Evolutionary conservation across 2,113 vertebrate genomes (phyloP).

Genomic region (Etheostoma spectabile): DNA sequence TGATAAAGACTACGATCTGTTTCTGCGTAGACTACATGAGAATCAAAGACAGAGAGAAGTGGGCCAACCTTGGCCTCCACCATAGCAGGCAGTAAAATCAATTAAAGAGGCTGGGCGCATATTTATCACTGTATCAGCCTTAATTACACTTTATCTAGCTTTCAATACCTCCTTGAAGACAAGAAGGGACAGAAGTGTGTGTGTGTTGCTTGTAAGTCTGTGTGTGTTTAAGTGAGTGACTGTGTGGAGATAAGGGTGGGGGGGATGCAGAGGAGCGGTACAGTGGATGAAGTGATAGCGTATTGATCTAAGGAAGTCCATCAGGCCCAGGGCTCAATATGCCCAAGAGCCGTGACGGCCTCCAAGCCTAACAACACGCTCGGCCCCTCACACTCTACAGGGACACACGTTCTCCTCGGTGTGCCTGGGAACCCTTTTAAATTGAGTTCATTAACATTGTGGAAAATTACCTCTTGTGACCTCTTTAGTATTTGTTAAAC

Average conservation of each 20-base stretch:
- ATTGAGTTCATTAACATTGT: not conserved
- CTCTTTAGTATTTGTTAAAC: not conserved
- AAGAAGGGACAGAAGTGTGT: slow-evolving; percentile 16
- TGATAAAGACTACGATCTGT: not conserved
- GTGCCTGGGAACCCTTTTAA: rapidly evolving
- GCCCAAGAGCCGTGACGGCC: slow-evolving; percentile 56
- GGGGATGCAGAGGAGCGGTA: slow-evolving; percentile 23
- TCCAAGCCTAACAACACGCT: not conserved
- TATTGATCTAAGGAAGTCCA: slow-evolving; percentile 71
- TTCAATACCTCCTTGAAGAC: slow-evolving; percentile 63
- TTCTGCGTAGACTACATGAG: not conserved
- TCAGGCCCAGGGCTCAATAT: slow-evolving; percentile 57
- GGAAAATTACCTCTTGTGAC: not conserved
- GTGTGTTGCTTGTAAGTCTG: not conserved
- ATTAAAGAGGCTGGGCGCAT: slow-evolving; percentile 58
- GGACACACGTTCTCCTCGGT: not conserved
- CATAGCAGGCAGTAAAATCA: slow-evolving; percentile 59
- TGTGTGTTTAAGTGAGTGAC: slow-evolving; percentile 12
- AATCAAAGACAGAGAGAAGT: slow-evolving; percentile 30
- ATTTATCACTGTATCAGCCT: slow-evolving; percentile 69
- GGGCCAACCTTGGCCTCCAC: slow-evolving; percentile 52
- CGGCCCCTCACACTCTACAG: not conserved
- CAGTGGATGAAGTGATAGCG: slow-evolving; percentile 63
- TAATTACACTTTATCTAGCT: slow-evolving; percentile 73
- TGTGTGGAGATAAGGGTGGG: slow-evolving; percentile 24